phyloP scores from a whole-genome alignment of 2,113 vertebrate genomes.

The Rhineura floridana region DNA sequence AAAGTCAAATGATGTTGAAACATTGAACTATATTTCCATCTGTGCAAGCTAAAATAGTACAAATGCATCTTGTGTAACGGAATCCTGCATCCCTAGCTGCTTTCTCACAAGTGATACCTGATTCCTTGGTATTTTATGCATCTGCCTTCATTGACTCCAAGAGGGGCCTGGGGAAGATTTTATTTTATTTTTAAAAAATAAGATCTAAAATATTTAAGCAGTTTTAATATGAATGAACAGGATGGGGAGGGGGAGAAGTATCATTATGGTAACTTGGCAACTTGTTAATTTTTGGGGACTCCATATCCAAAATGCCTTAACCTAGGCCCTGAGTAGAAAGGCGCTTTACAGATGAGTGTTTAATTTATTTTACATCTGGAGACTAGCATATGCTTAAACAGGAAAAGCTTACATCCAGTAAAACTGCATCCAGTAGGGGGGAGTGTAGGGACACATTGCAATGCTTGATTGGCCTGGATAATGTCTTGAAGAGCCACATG shows the following conservation, averaged over 20 bases:
- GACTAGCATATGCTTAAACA: not conserved
- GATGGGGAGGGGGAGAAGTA: slow-evolving; percentile 32
- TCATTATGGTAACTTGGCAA: slow-evolving; percentile 41
- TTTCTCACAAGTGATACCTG: slow-evolving; percentile 83
- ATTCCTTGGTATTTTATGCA: slow-evolving; percentile 71
- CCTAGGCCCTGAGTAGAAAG: not conserved
- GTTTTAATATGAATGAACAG: slow-evolving; percentile 66
- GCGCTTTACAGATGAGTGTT: accelerated
- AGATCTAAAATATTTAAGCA: slow-evolving; percentile 62
- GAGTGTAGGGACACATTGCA: not conserved
- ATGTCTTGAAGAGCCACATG: not conserved
- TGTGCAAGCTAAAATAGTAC: slow-evolving; percentile 86
- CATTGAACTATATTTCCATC: slow-evolving; percentile 90
- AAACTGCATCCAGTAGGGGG: not conserved
- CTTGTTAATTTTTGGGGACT: slow-evolving; percentile 48
- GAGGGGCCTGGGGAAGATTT: slow-evolving; percentile 69
- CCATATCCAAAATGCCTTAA: slow-evolving; percentile 16
- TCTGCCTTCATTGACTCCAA: slow-evolving; percentile 67
- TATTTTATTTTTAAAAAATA: slow-evolving; percentile 60
- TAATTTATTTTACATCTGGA: not conserved
- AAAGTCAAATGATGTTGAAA: slow-evolving; percentile 95
- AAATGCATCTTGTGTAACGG: slow-evolving; percentile 81
- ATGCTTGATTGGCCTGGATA: not conserved
- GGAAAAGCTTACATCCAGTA: not conserved
- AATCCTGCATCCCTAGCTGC: slow-evolving; percentile 84